phyloP scores from a whole-genome alignment of 92 coral and sea anemone genomes.

The Porites lobata region DNA sequence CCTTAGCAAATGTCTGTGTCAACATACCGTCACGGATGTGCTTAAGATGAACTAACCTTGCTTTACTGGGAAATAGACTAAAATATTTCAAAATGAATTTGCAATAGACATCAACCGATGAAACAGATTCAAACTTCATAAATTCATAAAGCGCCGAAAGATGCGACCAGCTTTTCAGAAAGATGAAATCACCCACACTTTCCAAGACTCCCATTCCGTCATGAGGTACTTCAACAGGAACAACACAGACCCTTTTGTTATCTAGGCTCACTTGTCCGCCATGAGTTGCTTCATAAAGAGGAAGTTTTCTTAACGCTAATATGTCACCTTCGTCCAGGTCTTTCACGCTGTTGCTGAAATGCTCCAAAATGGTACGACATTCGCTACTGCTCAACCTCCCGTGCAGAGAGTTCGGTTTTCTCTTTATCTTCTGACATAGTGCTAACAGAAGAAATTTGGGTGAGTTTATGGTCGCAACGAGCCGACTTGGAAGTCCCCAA shows the following conservation, averaged over 20 bases:
- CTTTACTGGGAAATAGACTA: conserved; percentile 13
- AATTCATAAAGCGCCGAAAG: conserved; percentile 44
- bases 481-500: not conserved
- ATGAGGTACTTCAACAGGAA: conserved; percentile 42
- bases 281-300: conserved; percentile 53
- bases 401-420: conserved; percentile 2
- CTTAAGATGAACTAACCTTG: conserved; percentile 52
- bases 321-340: not conserved
- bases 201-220: conserved; percentile 54
- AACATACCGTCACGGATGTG: conserved; percentile 33
- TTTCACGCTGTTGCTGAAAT: conserved; percentile 37
- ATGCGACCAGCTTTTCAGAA: conserved; percentile 18
- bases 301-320: conserved; percentile 37
- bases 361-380: conserved; percentile 31
- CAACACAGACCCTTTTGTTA: conserved; percentile 10
- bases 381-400: not conserved
- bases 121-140: conserved; percentile 46
- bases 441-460: conserved; percentile 58
- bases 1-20: not conserved
- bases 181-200: conserved; percentile 23
- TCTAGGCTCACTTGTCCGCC: conserved; percentile 37
- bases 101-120: conserved; percentile 69
- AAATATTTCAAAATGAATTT: conserved; percentile 62
- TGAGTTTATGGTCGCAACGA: conserved; percentile 58
- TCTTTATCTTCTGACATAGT: conserved; percentile 40